Evolutionary conservation across 1,140 invertebrate genomes (phyloP).

Genomic region (Drosophila bifasciata): DNA sequence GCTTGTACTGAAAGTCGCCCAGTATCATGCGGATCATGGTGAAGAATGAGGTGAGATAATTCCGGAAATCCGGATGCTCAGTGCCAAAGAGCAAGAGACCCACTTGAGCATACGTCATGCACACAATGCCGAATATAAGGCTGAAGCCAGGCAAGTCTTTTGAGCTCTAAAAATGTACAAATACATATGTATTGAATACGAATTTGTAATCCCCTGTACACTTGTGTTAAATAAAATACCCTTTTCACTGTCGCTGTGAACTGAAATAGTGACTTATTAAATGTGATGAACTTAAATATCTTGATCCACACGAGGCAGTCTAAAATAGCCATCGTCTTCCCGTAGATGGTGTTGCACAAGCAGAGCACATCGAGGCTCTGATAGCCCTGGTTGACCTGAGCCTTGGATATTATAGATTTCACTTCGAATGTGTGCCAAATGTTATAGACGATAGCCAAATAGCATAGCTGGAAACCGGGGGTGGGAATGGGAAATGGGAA

Average conservation of each 20-base stretch:
- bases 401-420: not conserved
- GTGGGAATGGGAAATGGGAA: not conserved
- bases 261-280: constrained; percentile 92
- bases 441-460: constrained; percentile 65
- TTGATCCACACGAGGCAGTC: constrained; percentile 79
- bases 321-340: constrained; percentile 74
- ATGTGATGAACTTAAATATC: constrained; percentile 84
- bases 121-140: constrained; percentile 93
- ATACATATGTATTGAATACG: constrained; percentile 4
- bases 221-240: constrained; percentile 50
- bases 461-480: constrained; percentile 46
- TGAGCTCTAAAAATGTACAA: constrained; percentile 85
- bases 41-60: constrained; percentile 87
- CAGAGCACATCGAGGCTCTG: constrained; percentile 58
- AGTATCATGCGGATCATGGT: constrained; percentile 91
- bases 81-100: constrained; percentile 89
- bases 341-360: constrained; percentile 62
- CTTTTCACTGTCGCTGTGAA: constrained; percentile 87
- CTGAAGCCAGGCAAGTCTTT: constrained; percentile 91
- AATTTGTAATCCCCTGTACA: too few relatives aligned
- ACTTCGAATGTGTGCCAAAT: constrained; percentile 59
- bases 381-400: not conserved
- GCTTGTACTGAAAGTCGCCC: constrained; percentile 91
- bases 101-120: constrained; percentile 91
- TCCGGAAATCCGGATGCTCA: constrained; percentile 87